phyloP scores from a whole-genome alignment of 2,888 invertebrate genomes.

The Eupithecia dodoneata region DNA sequence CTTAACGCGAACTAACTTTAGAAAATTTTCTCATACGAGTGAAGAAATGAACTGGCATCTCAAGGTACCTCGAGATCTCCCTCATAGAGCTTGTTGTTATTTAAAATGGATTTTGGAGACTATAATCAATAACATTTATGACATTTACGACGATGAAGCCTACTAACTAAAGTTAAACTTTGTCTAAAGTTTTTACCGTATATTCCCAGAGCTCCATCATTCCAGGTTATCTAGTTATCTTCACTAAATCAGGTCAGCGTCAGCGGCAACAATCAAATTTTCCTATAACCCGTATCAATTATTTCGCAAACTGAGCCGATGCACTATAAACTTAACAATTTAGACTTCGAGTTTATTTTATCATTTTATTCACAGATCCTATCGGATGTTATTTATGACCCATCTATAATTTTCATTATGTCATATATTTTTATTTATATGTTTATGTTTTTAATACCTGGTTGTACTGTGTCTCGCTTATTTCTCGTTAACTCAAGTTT shows the following conservation, averaged over 20 bases:
- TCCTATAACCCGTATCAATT: slow-evolving; percentile 57
- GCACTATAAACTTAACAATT: slow-evolving; percentile 21
- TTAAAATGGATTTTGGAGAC: no score
- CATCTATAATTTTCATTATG: neutral
- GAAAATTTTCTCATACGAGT: no score
- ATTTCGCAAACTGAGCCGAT: slow-evolving; percentile 49
- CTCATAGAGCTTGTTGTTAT: no score
- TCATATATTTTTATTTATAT: neutral
- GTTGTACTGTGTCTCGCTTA: neutral
- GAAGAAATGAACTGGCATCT: no score
- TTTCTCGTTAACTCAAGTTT: neutral
- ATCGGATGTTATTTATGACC: neutral
- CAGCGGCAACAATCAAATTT: slow-evolving; percentile 52
- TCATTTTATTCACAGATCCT: neutral
- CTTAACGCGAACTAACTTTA: no score
- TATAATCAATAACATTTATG: no score
- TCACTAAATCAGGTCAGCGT: slow-evolving; percentile 13
- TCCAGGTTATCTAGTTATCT: slow-evolving; percentile 3
- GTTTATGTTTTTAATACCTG: neutral
- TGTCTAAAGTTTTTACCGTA: neutral
- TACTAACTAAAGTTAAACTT: no score
- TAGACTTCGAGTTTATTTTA: neutral
- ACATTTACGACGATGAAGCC: no score
- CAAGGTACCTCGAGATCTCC: no score
- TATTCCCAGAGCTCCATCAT: neutral